phyloP scores from a whole-genome alignment of 2,113 vertebrate species.

The Eulemur macaco region DNA sequence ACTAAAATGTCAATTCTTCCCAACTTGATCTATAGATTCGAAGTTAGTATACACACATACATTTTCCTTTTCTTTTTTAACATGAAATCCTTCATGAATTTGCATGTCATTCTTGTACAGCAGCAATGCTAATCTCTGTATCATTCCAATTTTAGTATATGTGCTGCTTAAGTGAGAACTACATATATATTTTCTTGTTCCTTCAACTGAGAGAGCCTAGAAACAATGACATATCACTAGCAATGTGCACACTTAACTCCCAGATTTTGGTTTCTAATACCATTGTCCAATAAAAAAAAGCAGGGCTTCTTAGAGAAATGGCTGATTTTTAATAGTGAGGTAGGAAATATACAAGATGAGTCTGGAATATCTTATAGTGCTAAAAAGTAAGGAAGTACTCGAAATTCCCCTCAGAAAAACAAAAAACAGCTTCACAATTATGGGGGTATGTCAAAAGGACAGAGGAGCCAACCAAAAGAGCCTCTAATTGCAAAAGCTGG shows the following conservation, averaged over 20 bases:
- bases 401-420: background rate
- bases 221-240: background rate
- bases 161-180: too few species aligned
- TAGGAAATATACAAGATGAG: background rate
- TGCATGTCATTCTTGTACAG: too few species aligned
- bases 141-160: too few species aligned
- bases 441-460: background rate
- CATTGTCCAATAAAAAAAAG: background rate
- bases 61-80: background rate
- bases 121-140: too few species aligned
- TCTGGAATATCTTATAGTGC: background rate
- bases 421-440: background rate
- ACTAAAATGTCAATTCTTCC: background rate
- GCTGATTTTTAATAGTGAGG: background rate
- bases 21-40: background rate
- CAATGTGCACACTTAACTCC: background rate
- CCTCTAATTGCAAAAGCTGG: background rate
- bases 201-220: background rate
- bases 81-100: too few species aligned
- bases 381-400: background rate
- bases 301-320: background rate
- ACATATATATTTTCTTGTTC: background rate
- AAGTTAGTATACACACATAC: background rate
- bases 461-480: background rate
- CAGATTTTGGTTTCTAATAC: background rate